A percentile compares a stretch with the other conserved stretches of the same genome.
Conservation (phyloP, 2,888 invertebrate species). For the Acanthococcus lagerstroemiae region DNA sequence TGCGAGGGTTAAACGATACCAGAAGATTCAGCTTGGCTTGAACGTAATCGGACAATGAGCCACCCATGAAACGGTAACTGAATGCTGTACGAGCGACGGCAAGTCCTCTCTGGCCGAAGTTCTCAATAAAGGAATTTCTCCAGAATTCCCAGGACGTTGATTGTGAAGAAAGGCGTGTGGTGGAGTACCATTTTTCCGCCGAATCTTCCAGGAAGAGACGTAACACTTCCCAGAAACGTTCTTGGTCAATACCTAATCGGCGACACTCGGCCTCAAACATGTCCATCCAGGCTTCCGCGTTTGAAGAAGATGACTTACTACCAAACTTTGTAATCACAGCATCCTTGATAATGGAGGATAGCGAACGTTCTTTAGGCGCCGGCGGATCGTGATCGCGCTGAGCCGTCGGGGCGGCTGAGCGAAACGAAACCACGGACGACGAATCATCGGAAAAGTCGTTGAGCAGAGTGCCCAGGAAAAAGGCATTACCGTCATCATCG, state of each 20-base stretch:
- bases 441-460: no score
- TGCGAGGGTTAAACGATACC: neutral
- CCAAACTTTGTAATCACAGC: neutral
- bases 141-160: neutral
- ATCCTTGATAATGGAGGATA: neutral
- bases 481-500: no score
- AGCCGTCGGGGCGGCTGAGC: no score
- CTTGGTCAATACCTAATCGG: no score
- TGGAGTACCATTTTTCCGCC: no score
- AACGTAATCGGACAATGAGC: neutral
- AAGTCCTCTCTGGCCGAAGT: neutral
- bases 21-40: neutral
- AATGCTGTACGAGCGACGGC: neutral
- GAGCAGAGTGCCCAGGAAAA: no score
- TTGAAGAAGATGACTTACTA: neutral
- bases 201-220: no score
- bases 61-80: neutral
- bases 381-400: no score
- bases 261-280: neutral
- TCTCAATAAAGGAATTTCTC: neutral
- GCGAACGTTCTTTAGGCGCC: no score
- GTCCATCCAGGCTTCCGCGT: neutral
- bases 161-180: neutral
- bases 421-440: no score
- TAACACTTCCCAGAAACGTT: no score